These are phyloP conservation scores for Ranitomeya variabilis DNA, from an alignment of 2,113 vertebrate genomes.

Conservation along the genomic window DNA sequence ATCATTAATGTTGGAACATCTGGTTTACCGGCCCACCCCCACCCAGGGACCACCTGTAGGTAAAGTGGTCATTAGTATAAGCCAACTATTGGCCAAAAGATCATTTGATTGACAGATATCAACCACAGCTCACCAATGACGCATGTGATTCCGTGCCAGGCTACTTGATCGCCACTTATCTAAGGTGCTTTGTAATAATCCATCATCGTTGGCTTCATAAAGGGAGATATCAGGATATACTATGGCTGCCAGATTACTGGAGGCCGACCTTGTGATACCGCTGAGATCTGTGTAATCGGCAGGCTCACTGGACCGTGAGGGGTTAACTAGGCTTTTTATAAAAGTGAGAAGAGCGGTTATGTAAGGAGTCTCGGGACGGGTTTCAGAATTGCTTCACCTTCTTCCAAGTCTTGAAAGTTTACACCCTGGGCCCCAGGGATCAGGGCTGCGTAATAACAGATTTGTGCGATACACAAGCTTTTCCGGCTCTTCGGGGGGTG, in stretches of 20 bases:
- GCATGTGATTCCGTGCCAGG: neutral
- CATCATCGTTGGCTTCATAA: neutral
- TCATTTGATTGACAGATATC: neutral
- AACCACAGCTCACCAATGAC: neutral
- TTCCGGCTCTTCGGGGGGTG: neutral
- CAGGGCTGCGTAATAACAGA: neutral
- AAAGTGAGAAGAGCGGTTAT: neutral
- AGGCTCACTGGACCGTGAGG: neutral
- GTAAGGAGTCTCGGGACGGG: neutral
- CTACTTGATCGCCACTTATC: neutral
- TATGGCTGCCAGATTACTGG: neutral
- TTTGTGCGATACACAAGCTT: neutral
- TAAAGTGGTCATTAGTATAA: neutral
- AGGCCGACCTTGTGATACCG: too few species aligned
- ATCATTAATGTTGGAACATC: neutral
- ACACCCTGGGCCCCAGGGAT: slow-evolving; percentile 13
- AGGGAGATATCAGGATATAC: too few species aligned
- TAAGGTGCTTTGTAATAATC: neutral
- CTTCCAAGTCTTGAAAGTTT: neutral
- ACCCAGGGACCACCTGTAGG: neutral
- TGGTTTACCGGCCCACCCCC: neutral
- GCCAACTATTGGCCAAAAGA: neutral
- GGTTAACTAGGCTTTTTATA: neutral
- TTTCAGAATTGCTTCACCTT: slow-evolving; percentile 4
- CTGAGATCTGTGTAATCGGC: too few species aligned